Base-by-base conservation (phyloP, 2,113 vertebrate genomes). In the Mesembrinibis cayennensis region DNA sequence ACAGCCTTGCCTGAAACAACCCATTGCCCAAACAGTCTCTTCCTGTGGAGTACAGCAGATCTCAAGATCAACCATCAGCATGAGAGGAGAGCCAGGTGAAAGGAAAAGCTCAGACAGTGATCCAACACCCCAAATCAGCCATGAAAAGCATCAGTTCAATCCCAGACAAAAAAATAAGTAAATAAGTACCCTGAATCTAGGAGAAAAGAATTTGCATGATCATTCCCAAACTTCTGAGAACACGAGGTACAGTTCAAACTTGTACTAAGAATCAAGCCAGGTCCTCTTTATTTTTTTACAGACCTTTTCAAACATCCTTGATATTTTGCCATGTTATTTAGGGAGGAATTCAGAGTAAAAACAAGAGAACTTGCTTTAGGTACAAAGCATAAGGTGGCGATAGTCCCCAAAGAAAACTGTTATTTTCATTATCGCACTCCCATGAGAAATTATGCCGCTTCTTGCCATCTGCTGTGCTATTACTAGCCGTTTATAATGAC, bases 401-500 rank as follows among this genome's bases (percentile, higher is more conserved):
- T 6, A 79, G 47, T 76, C 69, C 62, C 87, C 74, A 50, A 83
- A 88, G 62, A 66, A 90, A 92, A 69, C 40, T 70, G 45, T 36
- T 53, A 55, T 74, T 96, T 82, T 62, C 44, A 88, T 73, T 71
- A 80, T 34, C 15, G 13, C 0, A 8, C 71, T 93, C 74, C 73
- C 82, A 42, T 45, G 71, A 66, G 70, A 89, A 95, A 85, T 65
- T 20, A 84, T 29, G 42, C 55, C 0, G 0, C 47, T 83, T 82
- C 67, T 55, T 85, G 56, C 89, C 72, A 97, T 97, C 97, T 97
- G 97, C 56, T 94, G 23, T 78, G 87, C 82, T 95, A 70, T 58
- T 89, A 76, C 77, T 32, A 72, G 62, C 78, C 45, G 1, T 77
- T 95, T 74, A 90, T 86, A 91, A 93, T 40, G 93, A 96, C 93